phyloP scores from a whole-genome alignment of 2,797 vertebrate genomes.

The Myotis daubentonii region DNA sequence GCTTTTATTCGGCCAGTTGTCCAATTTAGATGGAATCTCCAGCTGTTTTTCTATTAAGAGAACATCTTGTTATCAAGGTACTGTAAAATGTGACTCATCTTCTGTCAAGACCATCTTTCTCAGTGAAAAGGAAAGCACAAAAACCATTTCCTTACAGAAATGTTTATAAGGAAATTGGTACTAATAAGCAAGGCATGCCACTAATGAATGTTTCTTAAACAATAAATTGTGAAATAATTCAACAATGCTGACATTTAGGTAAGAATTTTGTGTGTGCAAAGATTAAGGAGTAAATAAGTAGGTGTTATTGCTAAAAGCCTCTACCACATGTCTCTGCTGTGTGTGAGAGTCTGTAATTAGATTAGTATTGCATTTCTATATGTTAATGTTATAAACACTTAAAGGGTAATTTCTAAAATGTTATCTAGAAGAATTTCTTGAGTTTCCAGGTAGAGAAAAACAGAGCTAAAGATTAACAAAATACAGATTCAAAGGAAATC shows the following conservation, averaged over 20 bases:
- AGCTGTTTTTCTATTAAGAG: conserved; percentile 37
- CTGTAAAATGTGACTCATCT: conserved; percentile 3
- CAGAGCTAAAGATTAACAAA: background rate
- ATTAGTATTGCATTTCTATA: background rate
- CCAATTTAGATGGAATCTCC: background rate
- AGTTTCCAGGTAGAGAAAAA: background rate
- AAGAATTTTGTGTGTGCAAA: background rate
- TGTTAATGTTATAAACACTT: conserved; percentile 2
- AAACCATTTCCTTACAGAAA: background rate
- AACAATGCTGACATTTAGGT: background rate
- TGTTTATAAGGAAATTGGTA: background rate
- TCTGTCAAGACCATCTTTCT: background rate
- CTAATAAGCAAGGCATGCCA: background rate
- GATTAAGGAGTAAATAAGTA: background rate
- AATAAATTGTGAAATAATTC: background rate
- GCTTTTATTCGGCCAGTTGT: background rate
- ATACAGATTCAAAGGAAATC: background rate
- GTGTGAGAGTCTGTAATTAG: conserved; percentile 8
- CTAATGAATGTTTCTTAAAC: background rate
- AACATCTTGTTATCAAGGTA: conserved; percentile 18
- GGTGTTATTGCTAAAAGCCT: background rate
- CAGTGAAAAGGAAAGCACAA: conserved; percentile 8
- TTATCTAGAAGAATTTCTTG: conserved; percentile 23
- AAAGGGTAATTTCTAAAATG: conserved; percentile 32
- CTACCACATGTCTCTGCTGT: background rate